Base-by-base conservation (phyloP, 2,888 invertebrate species). In the Adelphocoris suturalis region DNA sequence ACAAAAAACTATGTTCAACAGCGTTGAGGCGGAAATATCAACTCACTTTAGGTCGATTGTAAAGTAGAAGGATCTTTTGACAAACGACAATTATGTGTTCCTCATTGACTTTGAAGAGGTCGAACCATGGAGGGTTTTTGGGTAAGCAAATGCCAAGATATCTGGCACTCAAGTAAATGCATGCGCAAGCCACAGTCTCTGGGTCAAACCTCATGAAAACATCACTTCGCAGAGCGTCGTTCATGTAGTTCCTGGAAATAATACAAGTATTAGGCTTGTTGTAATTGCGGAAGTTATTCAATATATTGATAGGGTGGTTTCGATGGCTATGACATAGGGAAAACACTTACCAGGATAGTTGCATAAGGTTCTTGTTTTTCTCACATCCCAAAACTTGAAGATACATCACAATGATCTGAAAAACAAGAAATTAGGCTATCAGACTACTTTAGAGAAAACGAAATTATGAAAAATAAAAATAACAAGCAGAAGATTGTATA, bases 141-240 rank as follows among this genome's bases (percentile, higher is more conserved):
- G 99, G 99, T 90, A 99, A 93, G 0, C 97, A 96, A 90, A 99
- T 95, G 91, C 96, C 96, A 47, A 98, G 95, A 93, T 97, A 97
- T 19, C 99, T 95, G 2, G 99, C 98, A 55, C 99, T 98, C 86
- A 99, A 94, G 93, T 97, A 99, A 92, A 99, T 99, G 93, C 99
- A 99, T n/a, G 99, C 99, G 93, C 99, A 99, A 0, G 99, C 99
- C 90, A 99, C 98, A 0, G 98, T 98, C 93, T 99, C 99, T 0
- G 99, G 99, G 90, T 97, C 97, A 93, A 98, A 98, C 80, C 98
- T 95, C 93, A 99, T 96, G 93, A 99, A 99, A 0, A 99, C 98
- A 94, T 99, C 98, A 0, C 99, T 99, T 55, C 99, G 95, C 82
- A 99, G 94, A 0, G 99, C 98, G 94, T 99, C 99, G 93, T 99